Evolutionary conservation across 2,113 vertebrate genomes (phyloP), one percentile per base, ranked within the genome.

Genomic region (Heliornis fulica): DNA sequence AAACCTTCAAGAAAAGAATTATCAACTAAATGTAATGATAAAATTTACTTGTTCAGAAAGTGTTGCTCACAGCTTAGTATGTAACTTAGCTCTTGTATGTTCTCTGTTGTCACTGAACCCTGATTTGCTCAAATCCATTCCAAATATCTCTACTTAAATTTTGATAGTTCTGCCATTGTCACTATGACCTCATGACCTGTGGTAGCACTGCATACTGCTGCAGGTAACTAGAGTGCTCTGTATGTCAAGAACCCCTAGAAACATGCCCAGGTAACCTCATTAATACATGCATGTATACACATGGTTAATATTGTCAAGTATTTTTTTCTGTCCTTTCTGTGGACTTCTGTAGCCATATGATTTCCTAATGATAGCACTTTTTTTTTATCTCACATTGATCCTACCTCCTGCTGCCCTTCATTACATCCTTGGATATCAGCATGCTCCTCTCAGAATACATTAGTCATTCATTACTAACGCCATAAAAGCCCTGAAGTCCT

Each of bases 321-420:
- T 32, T 88, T 72, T 92, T 71, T 65, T 63, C 64, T 64, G 10
- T 5, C 38, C 74, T 75, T 32, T 43, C 36, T 48, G 3, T 63
- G 16, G 26, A 18, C 8, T 61, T n/a, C 28, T 93, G 38, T 85
- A 85, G 68, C 32, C 26, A 29, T 61, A 25, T 56, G 66, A 63
- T 32, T 76, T 81, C 46, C n/a, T 89, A 93, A 95, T 92, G 71
- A 76, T 77, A 41, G 64, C 41, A 79, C 65, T 80, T 97, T 91
- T 90, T 90, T 92, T 90, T 90, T 83, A 21, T 15, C 74, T 89
- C 46, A 31, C 87, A 89, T 94, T 95, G 93, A 97, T 95, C 80
- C 83, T 93, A 32, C 71, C 53, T 93, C 32, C 57, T 91, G 45
- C 25, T 93, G 75, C 63, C 54, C 88, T 96, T 96, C 82, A 60